phyloP scores from a whole-genome alignment of 1,140 invertebrate species.

The Drosophila sucinea region DNA sequence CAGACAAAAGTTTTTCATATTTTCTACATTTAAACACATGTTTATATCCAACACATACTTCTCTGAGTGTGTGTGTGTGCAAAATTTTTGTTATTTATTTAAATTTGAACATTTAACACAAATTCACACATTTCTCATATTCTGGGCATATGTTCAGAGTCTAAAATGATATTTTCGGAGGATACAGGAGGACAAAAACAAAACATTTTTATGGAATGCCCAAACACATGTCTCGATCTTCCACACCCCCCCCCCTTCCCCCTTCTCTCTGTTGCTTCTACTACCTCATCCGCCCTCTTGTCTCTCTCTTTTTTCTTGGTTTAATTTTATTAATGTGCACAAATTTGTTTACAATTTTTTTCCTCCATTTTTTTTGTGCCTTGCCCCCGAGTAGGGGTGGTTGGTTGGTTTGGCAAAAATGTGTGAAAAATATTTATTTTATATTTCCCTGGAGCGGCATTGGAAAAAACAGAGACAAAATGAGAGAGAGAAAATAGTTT shows the following conservation, averaged over 20 bases:
- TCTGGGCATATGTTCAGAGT: conserved; percentile 3
- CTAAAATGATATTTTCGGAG: conserved; percentile 4
- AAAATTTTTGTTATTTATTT: conserved; percentile 22
- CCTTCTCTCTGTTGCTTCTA: neutral
- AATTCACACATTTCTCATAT: conserved; percentile 21
- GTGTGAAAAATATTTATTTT: conserved; percentile 15
- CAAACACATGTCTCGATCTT: conserved; percentile 45
- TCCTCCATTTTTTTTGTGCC: neutral
- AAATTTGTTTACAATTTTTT: conserved; percentile 64
- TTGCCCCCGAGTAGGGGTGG: neutral
- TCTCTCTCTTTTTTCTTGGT: conserved; percentile 32
- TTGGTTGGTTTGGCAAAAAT: conserved; percentile 27
- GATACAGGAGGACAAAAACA: neutral
- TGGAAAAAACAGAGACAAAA: conserved; percentile 1
- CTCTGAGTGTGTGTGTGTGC: conserved; percentile 24
- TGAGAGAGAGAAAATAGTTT: conserved; percentile 2
- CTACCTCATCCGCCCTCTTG: neutral
- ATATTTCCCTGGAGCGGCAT: conserved; percentile 5
- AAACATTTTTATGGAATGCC: conserved; percentile 6
- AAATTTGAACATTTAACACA: conserved; percentile 27
- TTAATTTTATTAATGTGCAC: conserved; percentile 68
- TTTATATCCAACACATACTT: conserved; percentile 13
- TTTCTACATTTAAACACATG: conserved; percentile 34
- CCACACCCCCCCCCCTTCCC: neutral
- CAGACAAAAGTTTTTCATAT: conserved; percentile 26